These are phyloP conservation scores for Xiphias gladius DNA, from an alignment of 2,113 vertebrate species.

Conservation along the genomic window DNA sequence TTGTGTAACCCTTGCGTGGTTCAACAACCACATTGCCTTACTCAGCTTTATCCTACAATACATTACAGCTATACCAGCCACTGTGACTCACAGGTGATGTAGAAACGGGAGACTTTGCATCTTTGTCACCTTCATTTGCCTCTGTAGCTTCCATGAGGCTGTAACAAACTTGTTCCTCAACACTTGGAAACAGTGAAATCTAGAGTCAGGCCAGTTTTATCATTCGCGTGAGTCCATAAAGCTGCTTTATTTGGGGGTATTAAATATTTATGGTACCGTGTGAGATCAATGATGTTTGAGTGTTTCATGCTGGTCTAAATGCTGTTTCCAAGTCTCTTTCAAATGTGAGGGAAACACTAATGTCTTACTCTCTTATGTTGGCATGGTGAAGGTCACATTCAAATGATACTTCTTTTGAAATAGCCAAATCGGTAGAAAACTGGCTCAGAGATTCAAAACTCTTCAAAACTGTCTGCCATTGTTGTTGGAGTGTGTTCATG, in stretches of 20 bases:
- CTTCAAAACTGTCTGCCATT: too few species aligned
- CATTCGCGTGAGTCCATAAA: conserved; percentile 6
- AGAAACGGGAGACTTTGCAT: conserved; percentile 29
- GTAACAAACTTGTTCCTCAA: conserved; percentile 28
- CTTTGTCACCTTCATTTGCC: background rate
- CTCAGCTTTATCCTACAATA: conserved; percentile 35
- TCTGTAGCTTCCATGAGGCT: conserved; percentile 13
- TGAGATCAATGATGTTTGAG: background rate
- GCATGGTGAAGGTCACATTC: too few species aligned
- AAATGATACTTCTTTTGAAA: too few species aligned
- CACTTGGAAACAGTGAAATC: conserved; percentile 16
- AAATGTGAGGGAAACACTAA: too few species aligned
- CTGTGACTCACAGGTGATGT: conserved; percentile 43
- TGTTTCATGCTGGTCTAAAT: too few species aligned
- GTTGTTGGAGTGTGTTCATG: too few species aligned
- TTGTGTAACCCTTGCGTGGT: conserved; percentile 1
- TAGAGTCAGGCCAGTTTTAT: conserved; percentile 26
- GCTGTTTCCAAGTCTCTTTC: too few species aligned
- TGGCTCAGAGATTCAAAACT: too few species aligned
- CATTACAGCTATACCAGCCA: conserved; percentile 5
- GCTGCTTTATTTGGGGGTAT: conserved; percentile 56
- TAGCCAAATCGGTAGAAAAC: too few species aligned
- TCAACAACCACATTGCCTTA: conserved; percentile 2
- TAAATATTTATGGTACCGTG: conserved; percentile 13
- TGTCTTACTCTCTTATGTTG: too few species aligned